These are phyloP conservation scores for Dasyornis broadbenti DNA, from an alignment of 2,113 vertebrate genomes.

Conservation along the genomic window DNA sequence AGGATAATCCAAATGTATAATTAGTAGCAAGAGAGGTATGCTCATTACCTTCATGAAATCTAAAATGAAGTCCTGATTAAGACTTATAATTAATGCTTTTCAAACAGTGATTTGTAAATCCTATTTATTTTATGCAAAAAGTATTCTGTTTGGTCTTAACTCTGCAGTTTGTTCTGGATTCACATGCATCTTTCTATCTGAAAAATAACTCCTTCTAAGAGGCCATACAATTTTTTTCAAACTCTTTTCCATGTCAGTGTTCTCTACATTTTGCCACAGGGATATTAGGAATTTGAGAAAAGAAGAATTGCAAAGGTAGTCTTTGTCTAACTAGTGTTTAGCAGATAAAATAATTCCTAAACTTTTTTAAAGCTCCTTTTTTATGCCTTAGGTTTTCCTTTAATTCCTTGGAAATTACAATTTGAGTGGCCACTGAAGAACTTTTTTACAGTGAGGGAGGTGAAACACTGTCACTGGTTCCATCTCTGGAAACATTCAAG, in stretches of 20 bases:
- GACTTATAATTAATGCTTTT: background rate
- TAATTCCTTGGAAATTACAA: background rate
- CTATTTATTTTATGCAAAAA: background rate
- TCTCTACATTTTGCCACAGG: background rate
- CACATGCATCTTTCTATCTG: background rate
- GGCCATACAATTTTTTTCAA: background rate
- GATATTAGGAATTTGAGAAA: background rate
- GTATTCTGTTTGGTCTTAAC: background rate
- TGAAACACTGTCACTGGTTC: background rate
- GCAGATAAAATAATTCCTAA: background rate
- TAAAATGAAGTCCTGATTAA: background rate
- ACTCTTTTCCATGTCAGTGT: background rate
- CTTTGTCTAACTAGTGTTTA: background rate
- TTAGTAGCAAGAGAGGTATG: background rate
- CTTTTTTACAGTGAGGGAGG: background rate
- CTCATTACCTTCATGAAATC: background rate
- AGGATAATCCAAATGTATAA: background rate
- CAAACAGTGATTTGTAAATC: background rate
- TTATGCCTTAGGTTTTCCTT: background rate
- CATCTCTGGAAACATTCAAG: background rate
- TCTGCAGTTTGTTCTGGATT: background rate
- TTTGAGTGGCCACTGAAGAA: background rate
- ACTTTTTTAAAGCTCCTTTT: background rate
- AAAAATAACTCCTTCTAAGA: background rate
- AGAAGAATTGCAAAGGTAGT: background rate